Conservation (phyloP, 2,113 vertebrate species). For the Gorsachius goisagi region DNA sequence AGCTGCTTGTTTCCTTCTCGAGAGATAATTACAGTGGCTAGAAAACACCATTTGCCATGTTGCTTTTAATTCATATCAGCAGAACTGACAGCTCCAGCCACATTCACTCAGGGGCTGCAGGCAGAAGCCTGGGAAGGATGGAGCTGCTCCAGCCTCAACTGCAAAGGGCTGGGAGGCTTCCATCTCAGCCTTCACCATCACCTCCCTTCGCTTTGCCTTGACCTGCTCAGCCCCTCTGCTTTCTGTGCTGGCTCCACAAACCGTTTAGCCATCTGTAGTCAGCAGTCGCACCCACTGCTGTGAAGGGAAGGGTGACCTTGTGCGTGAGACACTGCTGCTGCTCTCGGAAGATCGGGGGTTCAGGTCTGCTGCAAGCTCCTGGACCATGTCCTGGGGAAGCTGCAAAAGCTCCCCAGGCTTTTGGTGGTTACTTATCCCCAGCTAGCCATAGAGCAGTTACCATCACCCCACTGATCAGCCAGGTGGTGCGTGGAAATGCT, state of each 20-base stretch:
- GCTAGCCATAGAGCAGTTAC: background rate
- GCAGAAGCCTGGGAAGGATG: background rate
- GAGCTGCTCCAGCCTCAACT: background rate
- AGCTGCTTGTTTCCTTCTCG: background rate
- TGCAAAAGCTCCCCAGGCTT: background rate
- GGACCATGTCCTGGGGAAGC: background rate
- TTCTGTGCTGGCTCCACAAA: background rate
- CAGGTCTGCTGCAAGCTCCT: background rate
- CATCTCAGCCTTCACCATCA: background rate
- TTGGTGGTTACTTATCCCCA: background rate
- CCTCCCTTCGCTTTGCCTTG: background rate
- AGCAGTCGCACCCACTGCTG: background rate
- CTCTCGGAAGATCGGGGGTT: background rate
- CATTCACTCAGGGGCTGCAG: background rate
- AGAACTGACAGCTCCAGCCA: slow-evolving; percentile 8
- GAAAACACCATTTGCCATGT: background rate
- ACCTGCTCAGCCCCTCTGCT: background rate
- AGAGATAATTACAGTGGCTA: background rate
- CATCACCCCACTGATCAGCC: background rate
- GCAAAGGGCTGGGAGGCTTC: background rate
- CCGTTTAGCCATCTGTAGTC: background rate
- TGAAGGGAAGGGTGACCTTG: background rate
- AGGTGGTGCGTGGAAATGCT: background rate
- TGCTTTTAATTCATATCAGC: slow-evolving; percentile 36
- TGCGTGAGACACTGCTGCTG: background rate